phyloP scores from a whole-genome alignment of 1,140 invertebrate genomes.

The Lasaia peninsularis region DNA sequence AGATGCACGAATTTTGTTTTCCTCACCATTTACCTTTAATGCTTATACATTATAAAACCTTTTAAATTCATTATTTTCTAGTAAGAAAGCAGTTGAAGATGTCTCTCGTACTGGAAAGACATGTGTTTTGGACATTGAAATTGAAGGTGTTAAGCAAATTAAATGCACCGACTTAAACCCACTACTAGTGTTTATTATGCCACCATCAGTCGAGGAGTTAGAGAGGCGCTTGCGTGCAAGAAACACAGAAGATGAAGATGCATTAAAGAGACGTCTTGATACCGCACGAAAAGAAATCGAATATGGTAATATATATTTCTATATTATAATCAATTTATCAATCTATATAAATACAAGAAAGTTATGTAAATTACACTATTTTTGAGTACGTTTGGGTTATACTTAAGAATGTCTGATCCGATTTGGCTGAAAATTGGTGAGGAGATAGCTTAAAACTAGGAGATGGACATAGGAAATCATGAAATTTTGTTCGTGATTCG shows the following conservation, averaged over 20 bases:
- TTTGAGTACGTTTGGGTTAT: too few relatives aligned
- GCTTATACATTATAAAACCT: too few relatives aligned
- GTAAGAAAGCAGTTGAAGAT: constrained; percentile 91
- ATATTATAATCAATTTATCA: not conserved
- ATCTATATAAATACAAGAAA: not conserved
- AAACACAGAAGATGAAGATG: constrained; percentile 94
- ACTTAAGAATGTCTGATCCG: too few relatives aligned
- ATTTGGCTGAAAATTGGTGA: too few relatives aligned
- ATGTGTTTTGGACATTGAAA: constrained; percentile 97
- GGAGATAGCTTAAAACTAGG: too few relatives aligned
- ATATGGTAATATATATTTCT: constrained; percentile 81
- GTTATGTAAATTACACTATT: too few relatives aligned
- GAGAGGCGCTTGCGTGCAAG: constrained; percentile 87
- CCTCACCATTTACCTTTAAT: too few relatives aligned
- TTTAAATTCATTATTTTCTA: constrained; percentile 63
- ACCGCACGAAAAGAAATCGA: constrained; percentile 88
- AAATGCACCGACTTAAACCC: constrained; percentile 91
- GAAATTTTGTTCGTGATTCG: too few relatives aligned
- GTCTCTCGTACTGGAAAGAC: constrained; percentile 89
- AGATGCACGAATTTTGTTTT: too few relatives aligned
- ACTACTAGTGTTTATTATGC: constrained; percentile 94
- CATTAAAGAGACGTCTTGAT: constrained; percentile 85
- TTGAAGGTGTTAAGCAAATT: constrained; percentile 94
- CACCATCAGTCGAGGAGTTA: constrained; percentile 89
- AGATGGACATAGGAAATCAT: too few relatives aligned